Evolutionary conservation across 2,888 invertebrate species (phyloP), one percentile per base, ranked within the genome.

Genomic region (Agriopis aurantiaria): DNA sequence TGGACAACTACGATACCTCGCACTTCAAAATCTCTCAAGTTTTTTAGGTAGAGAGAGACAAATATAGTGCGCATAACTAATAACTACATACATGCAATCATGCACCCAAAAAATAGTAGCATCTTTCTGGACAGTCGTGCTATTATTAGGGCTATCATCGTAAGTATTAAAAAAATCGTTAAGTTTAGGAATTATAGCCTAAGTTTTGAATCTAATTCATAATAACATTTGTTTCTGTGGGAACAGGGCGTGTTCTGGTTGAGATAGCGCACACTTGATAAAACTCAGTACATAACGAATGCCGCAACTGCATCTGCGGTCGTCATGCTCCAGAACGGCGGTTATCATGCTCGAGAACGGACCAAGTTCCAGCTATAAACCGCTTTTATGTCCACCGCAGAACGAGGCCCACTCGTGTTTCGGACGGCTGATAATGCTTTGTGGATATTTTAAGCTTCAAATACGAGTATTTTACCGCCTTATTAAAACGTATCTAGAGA

Each of bases 331-430:
- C 23, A 41, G 46, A 48, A 43, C 70, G 65, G 73, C 51, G 72
- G 73, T 75, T 70, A 62, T 69, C 68, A 58, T 65, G 23, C 56
- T 61, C 23, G 57, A 56, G 53, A 69, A 68, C 64, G 60, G 52
- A 40, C 69, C 63, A 74, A 72, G 74, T 75, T 74, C 68, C 57
- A 65, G 59, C 71, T 68, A 68, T 66, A 70, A 74, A 65, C 65
- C 62, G 73, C 72, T 72, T 73, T 74, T 69, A 74, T 68, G 70
- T 52, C 63, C 49, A 69, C 75, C 74, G 61, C 75, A 65, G 63
- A 75, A 73, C 62, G 71, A 72, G 61, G 64, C 69, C 75, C 72
- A 60, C 64, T 72, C 64, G 63, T 74, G 68, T 75, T 73, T 71
- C 60, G 60, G 72, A 69, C 66, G 58, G 72, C 65, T 67, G 69